Base-by-base conservation (phyloP, 2,113 vertebrate species). In the Empidonax alnorum region DNA sequence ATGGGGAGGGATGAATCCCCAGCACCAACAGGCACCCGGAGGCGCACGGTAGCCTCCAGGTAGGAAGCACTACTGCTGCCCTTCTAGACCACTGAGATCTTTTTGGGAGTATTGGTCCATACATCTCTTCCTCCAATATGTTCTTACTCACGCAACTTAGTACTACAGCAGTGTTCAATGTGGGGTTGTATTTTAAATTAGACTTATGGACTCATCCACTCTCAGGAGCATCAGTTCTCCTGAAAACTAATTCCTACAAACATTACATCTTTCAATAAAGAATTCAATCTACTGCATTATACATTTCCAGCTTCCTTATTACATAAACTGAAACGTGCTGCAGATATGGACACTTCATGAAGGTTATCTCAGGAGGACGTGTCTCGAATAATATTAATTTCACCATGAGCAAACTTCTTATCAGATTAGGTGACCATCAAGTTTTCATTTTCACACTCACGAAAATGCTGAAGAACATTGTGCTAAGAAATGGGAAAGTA, bases 51-150 rank as follows among this genome's bases (percentile, higher is more conserved):
- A 66, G 33, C 65, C 50, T 58, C 69, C 25, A 15, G 69, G 47
- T 9, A 39, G 0, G 0, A n/a, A n/a, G n/a, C 4, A 13, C 78
- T 42, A 23, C 37, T 8, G 3, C 41, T 22, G 28, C 2, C 0
- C 84, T 23, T 27, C 58, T 50, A 24, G 35, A 67, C 18, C 8
- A 3, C 28, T 6, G 24, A 44, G 31, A 24, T 6, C 0, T 14
- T 9, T 39, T 14, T 17, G 7, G 33, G 39, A 72, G 72, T 7
- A 4, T 0, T 21, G 25, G 5, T 75, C 41, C 37, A 12, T 2
- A 0, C 37, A 73, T 55, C 39, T 56, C 18, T 49, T 76, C 44
- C 78, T 44, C 56, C 74, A 78, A 15, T 8, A 14, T 1, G 11
- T 39, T 82, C 15, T 65, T 52, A 65, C 13, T 67, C 1, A 0